Conservation (phyloP, 2,113 vertebrate species). For the Rallus limicola region DNA sequence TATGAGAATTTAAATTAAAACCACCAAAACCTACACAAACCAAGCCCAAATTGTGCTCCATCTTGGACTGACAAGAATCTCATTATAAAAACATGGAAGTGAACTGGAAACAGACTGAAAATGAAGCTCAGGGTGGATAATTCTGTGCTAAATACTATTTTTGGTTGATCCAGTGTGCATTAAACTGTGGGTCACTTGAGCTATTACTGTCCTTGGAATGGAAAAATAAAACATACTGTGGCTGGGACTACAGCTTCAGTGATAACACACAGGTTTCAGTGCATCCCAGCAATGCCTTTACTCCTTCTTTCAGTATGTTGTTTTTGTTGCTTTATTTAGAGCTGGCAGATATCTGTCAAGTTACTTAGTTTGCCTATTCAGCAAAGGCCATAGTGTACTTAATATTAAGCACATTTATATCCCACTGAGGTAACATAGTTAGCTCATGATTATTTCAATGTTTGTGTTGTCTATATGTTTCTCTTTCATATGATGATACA, state of each 20-base stretch:
- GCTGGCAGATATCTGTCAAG: neutral
- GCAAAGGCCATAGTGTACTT: neutral
- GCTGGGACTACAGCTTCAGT: neutral
- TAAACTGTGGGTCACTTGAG: neutral
- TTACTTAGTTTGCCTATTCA: neutral
- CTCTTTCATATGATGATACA: neutral
- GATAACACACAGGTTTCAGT: neutral
- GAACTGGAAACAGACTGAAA: neutral
- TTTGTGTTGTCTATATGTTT: neutral
- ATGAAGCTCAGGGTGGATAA: neutral
- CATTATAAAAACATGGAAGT: neutral
- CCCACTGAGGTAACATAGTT: neutral
- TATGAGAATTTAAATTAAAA: neutral
- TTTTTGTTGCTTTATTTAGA: neutral
- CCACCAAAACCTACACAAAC: neutral
- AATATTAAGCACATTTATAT: neutral
- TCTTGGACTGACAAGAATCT: neutral
- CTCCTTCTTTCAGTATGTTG: neutral
- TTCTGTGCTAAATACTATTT: neutral
- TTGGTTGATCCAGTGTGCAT: neutral
- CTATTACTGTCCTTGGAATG: neutral
- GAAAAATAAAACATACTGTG: neutral
- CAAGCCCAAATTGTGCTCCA: neutral
- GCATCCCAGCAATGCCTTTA: neutral
- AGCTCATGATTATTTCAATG: neutral